A percentile compares a stretch with the other conserved stretches of the same genome.
These are phyloP conservation scores for Junco hyemalis DNA, from an alignment of 2,113 vertebrate species.

Conservation along the genomic window DNA sequence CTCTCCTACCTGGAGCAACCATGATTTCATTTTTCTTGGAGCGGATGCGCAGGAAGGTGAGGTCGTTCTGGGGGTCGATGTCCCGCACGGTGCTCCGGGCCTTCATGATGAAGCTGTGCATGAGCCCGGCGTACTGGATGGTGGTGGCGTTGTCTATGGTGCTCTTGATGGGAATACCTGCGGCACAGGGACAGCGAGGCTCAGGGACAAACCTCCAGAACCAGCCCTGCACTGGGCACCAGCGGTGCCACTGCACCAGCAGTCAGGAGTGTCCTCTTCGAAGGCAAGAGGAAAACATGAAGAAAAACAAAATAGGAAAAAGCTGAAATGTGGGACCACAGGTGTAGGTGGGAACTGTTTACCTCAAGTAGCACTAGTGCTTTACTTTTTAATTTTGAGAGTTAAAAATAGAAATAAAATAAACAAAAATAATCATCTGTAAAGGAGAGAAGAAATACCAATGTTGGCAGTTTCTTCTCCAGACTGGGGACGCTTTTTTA, in stretches of 20 bases:
- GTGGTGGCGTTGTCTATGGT: constrained; percentile 92
- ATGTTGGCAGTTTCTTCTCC: not conserved
- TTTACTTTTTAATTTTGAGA: not conserved
- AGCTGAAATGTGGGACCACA: not conserved
- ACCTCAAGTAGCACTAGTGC: not conserved
- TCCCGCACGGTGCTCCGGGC: constrained; percentile 87
- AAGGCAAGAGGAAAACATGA: not conserved
- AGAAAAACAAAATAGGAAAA: not conserved
- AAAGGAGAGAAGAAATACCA: not conserved
- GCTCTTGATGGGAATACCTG: constrained; percentile 95
- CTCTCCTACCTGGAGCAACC: constrained; percentile 89
- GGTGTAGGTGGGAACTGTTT: not conserved
- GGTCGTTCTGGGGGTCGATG: constrained; percentile 94
- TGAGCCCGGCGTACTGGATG: constrained; percentile 87
- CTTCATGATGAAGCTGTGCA: constrained; percentile 92
- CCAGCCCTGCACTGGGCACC: accelerated
- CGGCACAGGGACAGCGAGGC: not conserved
- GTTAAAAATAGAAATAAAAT: not conserved
- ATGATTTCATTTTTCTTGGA: constrained; percentile 98
- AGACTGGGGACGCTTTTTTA: not conserved
- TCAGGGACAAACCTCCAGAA: not conserved
- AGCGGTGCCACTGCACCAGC: not conserved
- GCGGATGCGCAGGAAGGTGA: constrained; percentile 91
- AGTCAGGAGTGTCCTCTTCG: not conserved
- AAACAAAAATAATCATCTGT: not conserved